Conservation (phyloP, 2,888 invertebrate species). For the Oxyscelio sp. region DNA sequence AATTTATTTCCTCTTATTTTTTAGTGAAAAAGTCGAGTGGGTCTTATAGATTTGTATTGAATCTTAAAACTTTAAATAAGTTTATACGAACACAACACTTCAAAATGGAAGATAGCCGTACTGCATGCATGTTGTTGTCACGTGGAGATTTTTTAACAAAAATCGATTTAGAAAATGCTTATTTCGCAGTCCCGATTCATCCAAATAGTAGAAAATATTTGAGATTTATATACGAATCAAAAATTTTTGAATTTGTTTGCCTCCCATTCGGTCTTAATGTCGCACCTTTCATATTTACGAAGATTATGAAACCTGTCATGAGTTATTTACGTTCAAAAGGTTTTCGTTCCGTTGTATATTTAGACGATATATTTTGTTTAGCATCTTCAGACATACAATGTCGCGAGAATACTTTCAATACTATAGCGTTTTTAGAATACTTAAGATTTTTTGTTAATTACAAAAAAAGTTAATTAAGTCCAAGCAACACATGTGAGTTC, state of each 20-base stretch:
- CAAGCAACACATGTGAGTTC: conserved; percentile 30
- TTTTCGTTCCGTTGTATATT: conserved; percentile 5
- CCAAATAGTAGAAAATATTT: conserved; percentile 20
- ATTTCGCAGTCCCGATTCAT: conserved; percentile 2
- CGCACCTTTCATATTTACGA: conserved; percentile 31
- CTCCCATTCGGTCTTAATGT: too few species aligned
- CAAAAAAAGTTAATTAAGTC: conserved; percentile 37
- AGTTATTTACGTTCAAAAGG: conserved; percentile 10
- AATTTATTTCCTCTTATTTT: conserved; percentile 6
- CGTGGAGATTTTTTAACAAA: background rate
- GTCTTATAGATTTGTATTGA: conserved; percentile 27
- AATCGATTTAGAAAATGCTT: conserved; percentile 11
- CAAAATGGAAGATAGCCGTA: conserved; percentile 28
- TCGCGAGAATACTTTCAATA: too few species aligned
- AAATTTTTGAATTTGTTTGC: conserved; percentile 26
- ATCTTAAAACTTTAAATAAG: conserved; percentile 33
- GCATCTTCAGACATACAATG: too few species aligned
- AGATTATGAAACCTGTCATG: too few species aligned
- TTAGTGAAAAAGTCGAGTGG: conserved; percentile 1
- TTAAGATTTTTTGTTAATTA: conserved; percentile 37
- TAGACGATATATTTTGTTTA: too few species aligned
- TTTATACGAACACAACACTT: conserved; percentile 22
- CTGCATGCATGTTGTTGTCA: background rate
- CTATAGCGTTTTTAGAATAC: background rate
- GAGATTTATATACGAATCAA: too few species aligned